Evolutionary conservation across 2,888 invertebrate genomes (phyloP).

Genomic region (Tetropium fuscum): DNA sequence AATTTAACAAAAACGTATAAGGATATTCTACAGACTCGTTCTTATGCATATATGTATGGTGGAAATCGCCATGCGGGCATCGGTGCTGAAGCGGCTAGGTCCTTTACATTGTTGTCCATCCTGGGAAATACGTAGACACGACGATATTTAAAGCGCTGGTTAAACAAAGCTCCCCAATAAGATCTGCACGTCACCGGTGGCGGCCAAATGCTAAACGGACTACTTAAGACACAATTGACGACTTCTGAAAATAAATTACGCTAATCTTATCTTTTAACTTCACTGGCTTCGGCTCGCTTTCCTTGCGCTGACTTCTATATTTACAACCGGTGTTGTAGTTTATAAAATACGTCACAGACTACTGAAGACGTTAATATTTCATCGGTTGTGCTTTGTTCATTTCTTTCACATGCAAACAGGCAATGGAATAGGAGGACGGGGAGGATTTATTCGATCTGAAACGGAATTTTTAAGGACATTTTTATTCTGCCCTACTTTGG

Average conservation of each 20-base stretch:
- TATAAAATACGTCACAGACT: conserved; percentile 41
- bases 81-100: conserved; percentile 19
- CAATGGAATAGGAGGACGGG: conserved; percentile 33
- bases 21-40: no score
- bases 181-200: conserved; percentile 43
- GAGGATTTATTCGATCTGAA: conserved; percentile 33
- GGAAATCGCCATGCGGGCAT: conserved; percentile 16
- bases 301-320: conserved; percentile 25
- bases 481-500: background rate
- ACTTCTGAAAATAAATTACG: conserved; percentile 50
- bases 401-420: conserved; percentile 27
- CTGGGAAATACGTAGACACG: conserved; percentile 41
- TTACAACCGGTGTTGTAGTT: conserved; percentile 33
- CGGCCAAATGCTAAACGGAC: conserved; percentile 43
- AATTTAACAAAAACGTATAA: no score
- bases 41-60: conserved; percentile 1
- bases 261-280: conserved; percentile 53
- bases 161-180: conserved; percentile 49
- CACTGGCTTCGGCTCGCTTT: conserved; percentile 40
- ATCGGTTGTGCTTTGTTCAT: conserved; percentile 40
- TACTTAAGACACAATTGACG: conserved; percentile 56
- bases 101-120: conserved; percentile 43
- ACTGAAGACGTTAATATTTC: conserved; percentile 47
- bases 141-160: conserved; percentile 44
- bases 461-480: conserved; percentile 8